phyloP scores from a whole-genome alignment of 2,797 vertebrate genomes.

The Lemur catta region DNA sequence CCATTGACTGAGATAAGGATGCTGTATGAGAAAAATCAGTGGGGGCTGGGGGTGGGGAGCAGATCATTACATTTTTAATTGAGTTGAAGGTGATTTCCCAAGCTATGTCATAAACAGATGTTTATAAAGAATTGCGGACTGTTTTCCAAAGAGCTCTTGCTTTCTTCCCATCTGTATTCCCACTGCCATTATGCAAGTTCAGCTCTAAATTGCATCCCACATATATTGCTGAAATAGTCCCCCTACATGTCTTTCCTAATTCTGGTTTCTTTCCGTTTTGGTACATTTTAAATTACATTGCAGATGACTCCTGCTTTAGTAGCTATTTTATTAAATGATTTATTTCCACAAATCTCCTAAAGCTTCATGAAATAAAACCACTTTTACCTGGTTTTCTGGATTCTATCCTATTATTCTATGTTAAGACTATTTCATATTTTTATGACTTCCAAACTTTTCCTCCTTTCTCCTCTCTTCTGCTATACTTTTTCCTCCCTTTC shows the following conservation, averaged over 20 bases:
- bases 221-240: neutral
- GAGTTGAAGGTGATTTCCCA: neutral
- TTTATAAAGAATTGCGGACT: neutral
- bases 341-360: neutral
- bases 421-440: neutral
- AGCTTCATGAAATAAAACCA: neutral
- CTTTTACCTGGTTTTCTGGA: neutral
- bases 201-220: neutral
- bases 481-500: neutral
- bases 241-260: neutral
- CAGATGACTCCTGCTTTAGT: neutral
- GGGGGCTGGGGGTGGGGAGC: too few species aligned
- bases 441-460: neutral
- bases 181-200: neutral
- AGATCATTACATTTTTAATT: neutral
- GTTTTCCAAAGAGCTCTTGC: neutral
- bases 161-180: neutral
- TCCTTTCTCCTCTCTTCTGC: neutral
- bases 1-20: neutral
- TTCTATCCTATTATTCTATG: neutral
- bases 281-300: neutral
- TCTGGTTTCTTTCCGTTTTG: neutral
- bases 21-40: neutral
- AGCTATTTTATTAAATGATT: neutral
- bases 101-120: neutral